Evolutionary conservation across 2,888 invertebrate species (phyloP), one percentile per base, ranked within the genome.

Genomic region (Dorcus parallelipipedus): DNA sequence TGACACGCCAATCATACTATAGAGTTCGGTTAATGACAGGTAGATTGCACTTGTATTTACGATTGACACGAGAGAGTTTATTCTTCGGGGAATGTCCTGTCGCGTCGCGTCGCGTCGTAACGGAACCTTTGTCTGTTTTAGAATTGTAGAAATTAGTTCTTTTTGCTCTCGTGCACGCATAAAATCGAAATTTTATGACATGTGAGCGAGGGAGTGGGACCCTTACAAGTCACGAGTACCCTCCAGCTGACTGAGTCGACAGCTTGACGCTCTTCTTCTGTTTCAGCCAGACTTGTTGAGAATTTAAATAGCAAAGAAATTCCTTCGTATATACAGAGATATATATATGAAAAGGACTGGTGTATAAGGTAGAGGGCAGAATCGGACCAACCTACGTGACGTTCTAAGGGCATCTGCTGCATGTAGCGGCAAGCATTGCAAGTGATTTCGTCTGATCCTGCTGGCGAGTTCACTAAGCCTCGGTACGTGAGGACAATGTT

Each of bases 401-500:
- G 42, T 50, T 55, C 39, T 48, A 40, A 40, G 52, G 56, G 49
- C 60, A 60, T 57, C 42, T 55, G 48, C 55, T 63, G 59, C 57
- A 58, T 60, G 61, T 55, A 54, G 50, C 49, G 49, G 61, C 54
- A 60, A 60, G 56, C 56, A 54, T 60, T 64, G 57, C 64, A 63
- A 64, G 64, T 64, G 64, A 64, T 64, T 64, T 63, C 56, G 42
- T 49, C 58, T 63, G 61, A 64, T 64, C 64, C 63, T 56, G 47
- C 54, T 48, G 58, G 60, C 60, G 57, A 59, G 48, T 61, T 56
- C 57, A 56, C 59, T 62, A 64, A 64, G 64, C 62, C 59, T 45
- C 50, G 49, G 63, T 58, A 64, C 65, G 65, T 65, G 65, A 65
- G 64, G 62, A 62, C 62, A 60, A 64, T 65, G 50, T 62, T 54